phyloP scores from a whole-genome alignment of 1,140 invertebrate genomes.

The Nasonia giraulti region DNA sequence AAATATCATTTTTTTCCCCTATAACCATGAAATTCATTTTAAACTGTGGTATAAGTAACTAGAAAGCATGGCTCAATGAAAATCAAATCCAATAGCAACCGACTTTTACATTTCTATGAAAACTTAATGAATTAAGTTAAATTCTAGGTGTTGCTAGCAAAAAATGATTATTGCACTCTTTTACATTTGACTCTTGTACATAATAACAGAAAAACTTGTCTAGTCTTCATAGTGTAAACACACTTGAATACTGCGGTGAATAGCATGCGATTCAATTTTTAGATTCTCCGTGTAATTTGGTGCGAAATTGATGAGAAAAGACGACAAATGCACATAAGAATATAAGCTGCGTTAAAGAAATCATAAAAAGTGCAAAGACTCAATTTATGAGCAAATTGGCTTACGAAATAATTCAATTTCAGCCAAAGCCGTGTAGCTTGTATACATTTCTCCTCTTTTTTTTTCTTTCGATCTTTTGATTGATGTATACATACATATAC shows the following conservation, averaged over 20 bases:
- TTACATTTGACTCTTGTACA: slow-evolving; percentile 37
- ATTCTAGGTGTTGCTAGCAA: not conserved
- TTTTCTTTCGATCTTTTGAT: not conserved
- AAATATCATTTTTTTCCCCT: too few relatives aligned
- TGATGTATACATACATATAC: not conserved
- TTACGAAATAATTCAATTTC: slow-evolving; percentile 25
- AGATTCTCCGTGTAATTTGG: not conserved
- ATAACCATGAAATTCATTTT: too few relatives aligned
- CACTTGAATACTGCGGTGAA: not conserved
- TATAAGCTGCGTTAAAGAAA: not conserved
- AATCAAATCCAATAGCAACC: not conserved
- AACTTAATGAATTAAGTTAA: not conserved
- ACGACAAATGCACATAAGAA: not conserved
- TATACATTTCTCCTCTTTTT: not conserved
- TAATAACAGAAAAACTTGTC: slow-evolving; percentile 19
- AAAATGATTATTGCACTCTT: slow-evolving; percentile 29
- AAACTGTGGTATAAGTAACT: too few relatives aligned
- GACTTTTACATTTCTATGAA: not conserved
- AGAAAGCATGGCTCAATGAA: too few relatives aligned
- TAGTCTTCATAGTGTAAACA: not conserved
- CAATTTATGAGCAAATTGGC: not conserved
- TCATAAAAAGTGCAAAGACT: slow-evolving; percentile 2
- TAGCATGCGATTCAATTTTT: not conserved
- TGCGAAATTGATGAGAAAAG: slow-evolving; percentile 21
- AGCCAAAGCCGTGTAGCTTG: slow-evolving; percentile 1